Evolutionary conservation across 2,888 invertebrate species (phyloP).

Genomic region (Cephus sareptanus): DNA sequence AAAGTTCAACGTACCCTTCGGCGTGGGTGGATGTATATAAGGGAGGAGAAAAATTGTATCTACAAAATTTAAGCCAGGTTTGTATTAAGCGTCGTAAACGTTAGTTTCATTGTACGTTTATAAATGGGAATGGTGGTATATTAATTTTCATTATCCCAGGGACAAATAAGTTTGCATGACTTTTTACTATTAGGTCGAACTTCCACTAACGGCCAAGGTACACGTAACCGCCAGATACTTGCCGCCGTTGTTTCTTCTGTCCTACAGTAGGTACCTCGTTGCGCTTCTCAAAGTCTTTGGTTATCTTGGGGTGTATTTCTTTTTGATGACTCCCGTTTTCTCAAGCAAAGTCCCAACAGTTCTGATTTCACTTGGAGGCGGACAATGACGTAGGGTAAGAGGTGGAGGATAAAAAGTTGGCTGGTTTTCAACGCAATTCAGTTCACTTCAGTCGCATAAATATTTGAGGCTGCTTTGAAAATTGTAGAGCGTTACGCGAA

Average conservation of each 20-base stretch:
- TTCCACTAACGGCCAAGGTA: slow-evolving; percentile 29
- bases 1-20: not conserved
- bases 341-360: not conserved
- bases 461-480: slow-evolving; percentile 48
- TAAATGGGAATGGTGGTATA: slow-evolving; percentile 23
- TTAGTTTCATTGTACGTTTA: not conserved
- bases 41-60: not conserved
- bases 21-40: too few relatives aligned
- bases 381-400: not conserved
- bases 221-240: slow-evolving; percentile 34
- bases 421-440: slow-evolving; percentile 52
- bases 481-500: slow-evolving; percentile 31
- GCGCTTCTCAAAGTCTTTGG: not conserved
- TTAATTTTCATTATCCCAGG: slow-evolving; percentile 53
- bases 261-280: not conserved
- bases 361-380: not conserved
- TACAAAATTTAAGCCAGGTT: not conserved
- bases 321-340: not conserved
- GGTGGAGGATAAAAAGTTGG: slow-evolving; percentile 7
- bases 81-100: not conserved
- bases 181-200: slow-evolving; percentile 40
- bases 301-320: not conserved
- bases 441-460: slow-evolving; percentile 52
- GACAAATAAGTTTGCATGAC: slow-evolving; percentile 53
- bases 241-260: slow-evolving; percentile 18